Evolutionary conservation across 1,140 invertebrate species (phyloP).

Genomic region (Solenopsis fugax): DNA sequence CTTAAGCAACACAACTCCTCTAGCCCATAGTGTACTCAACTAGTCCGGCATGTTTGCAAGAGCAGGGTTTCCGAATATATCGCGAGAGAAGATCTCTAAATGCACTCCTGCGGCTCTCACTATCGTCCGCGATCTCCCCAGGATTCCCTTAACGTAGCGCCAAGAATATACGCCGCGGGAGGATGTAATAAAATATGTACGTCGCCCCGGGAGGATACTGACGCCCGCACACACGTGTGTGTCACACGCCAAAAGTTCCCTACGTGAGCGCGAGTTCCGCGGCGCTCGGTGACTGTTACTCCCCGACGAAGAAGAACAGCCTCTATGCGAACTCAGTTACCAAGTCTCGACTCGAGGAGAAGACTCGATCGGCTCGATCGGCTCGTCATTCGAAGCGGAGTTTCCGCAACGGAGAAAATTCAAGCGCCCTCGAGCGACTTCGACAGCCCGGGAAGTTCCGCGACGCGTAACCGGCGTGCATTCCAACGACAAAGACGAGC

Average conservation of each 20-base stretch:
- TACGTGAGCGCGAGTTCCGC: slow-evolving; percentile 10
- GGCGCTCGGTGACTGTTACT: not conserved
- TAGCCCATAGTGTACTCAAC: slow-evolving; percentile 5
- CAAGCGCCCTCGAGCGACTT: slow-evolving; percentile 14
- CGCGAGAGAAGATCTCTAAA: slow-evolving; percentile 32
- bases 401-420: slow-evolving; percentile 36
- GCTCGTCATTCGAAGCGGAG: slow-evolving; percentile 10
- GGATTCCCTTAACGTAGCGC: slow-evolving; percentile 23
- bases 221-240: not conserved
- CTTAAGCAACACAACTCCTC: slow-evolving; percentile 33
- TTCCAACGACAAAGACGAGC: not conserved
- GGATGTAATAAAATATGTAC: slow-evolving; percentile 56
- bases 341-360: slow-evolving; percentile 42
- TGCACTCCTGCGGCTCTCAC: slow-evolving; percentile 19
- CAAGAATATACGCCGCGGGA: slow-evolving; percentile 29
- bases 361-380: slow-evolving; percentile 37
- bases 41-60: slow-evolving; percentile 27
- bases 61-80: slow-evolving; percentile 31
- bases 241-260: slow-evolving; percentile 36
- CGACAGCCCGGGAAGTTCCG: not conserved
- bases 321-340: slow-evolving; percentile 53
- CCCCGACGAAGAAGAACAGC: slow-evolving; percentile 25
- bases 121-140: slow-evolving; percentile 35
- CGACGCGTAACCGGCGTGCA: not conserved
- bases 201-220: not conserved